A percentile compares a stretch with the other conserved stretches of the same genome.
Evolutionary conservation across 2,888 invertebrate species (phyloP).

Genomic region (Graphium colonna): DNA sequence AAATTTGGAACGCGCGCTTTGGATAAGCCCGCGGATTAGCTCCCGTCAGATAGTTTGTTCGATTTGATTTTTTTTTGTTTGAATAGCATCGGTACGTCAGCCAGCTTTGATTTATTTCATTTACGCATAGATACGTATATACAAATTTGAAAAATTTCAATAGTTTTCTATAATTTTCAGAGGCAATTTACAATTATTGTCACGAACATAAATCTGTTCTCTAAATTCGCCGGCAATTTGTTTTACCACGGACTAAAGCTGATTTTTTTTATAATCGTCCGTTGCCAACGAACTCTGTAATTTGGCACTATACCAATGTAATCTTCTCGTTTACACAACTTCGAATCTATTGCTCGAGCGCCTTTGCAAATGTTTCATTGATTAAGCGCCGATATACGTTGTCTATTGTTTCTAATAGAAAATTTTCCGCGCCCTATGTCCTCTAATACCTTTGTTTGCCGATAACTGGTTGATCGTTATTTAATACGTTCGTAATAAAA

Average conservation of each 20-base stretch:
- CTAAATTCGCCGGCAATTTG: no score
- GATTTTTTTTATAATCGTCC: background rate
- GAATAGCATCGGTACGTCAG: background rate
- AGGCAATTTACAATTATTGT: no score
- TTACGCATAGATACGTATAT: no score
- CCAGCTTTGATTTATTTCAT: no score
- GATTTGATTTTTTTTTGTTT: background rate
- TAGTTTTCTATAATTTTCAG: no score
- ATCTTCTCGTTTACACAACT: background rate
- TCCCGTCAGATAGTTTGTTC: background rate
- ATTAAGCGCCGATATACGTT: conserved; percentile 6
- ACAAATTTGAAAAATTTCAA: no score
- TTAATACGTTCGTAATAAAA: background rate
- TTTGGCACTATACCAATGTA: background rate
- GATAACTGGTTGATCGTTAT: background rate
- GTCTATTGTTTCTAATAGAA: conserved; percentile 17
- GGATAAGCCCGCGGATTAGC: background rate
- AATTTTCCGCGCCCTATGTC: conserved; percentile 20
- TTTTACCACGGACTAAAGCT: background rate
- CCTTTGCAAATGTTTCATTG: conserved; percentile 6
- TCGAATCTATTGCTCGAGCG: background rate
- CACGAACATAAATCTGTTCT: no score
- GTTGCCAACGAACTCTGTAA: background rate
- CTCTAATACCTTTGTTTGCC: conserved; percentile 8
- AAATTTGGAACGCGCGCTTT: background rate